Evolutionary conservation across 1,140 invertebrate species (phyloP), one percentile per base, ranked within the genome.

Genomic region (Triops longicaudatus): DNA sequence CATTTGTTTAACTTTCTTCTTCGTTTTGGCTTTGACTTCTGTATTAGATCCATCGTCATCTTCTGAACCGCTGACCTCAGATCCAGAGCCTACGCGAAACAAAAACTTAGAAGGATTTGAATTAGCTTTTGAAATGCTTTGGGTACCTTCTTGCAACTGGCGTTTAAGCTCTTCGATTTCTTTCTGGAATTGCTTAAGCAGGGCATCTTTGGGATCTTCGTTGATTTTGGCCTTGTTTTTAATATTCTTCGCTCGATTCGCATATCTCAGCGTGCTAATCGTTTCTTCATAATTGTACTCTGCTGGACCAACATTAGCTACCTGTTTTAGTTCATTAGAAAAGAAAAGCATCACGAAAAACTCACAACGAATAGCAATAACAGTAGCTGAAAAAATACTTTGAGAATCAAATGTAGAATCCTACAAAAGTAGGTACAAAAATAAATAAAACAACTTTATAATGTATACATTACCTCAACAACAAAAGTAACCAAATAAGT

Each of bases 211-310:
- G 0, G 97, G 96, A 86, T 99, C 97, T 83, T 98, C 97, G 84
- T 99, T 99, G 76, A 99, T 92, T 80, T 92, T 91, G 73, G 96
- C 97, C 80, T 92, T 91, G 85, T 99, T 99, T 83, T 96, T 93
- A 78, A 99, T 99, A 82, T 94, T 97, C 85, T 99, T 99, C 1
- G 97, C 97, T 76, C 97, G 87, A 86, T 95, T 97, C 1, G 98
- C 97, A 86, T 99, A 99, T 17, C 98, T 87, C 72, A 99, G 86
- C 0, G 98, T 98, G 82, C 95, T 98, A 72, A 99, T 93, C 0
- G 96, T 97, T 85, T 99, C 98, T 82, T 99, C 97, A 83, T 97
- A 98, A 86, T 99, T 99, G 78, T 92, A 92, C 80, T 96, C 94
- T 11, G 97, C 95, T 43, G 98, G 97, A 27, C 97, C 97, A 71